Conservation (phyloP, 2,113 vertebrate species). For the Anser cygnoides region DNA sequence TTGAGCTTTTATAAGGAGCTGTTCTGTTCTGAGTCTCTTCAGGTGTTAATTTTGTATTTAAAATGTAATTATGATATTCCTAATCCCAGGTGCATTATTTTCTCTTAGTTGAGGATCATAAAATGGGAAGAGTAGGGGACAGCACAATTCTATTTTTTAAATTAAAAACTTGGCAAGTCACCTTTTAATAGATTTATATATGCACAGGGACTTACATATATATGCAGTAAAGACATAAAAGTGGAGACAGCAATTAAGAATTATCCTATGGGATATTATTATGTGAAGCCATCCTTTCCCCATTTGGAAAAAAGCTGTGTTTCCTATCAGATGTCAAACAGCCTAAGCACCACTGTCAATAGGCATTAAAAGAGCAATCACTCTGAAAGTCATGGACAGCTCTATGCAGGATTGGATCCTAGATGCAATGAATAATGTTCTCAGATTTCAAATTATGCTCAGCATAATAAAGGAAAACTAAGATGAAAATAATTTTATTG, state of each 20-base stretch:
- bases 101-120: neutral
- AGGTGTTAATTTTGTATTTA: conserved; percentile 34
- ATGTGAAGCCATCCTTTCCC: neutral
- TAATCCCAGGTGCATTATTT: conserved; percentile 21
- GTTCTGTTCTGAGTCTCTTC: neutral
- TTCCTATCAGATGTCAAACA: neutral
- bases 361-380: neutral
- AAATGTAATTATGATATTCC: conserved; percentile 38
- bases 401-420: neutral
- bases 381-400: neutral
- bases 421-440: neutral
- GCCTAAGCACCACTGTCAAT: neutral
- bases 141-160: conserved; percentile 5
- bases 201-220: neutral
- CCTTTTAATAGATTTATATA: conserved; percentile 34
- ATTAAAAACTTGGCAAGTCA: conserved; percentile 38
- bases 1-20: neutral
- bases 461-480: neutral
- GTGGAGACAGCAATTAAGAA: conserved; percentile 35
- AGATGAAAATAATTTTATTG: neutral
- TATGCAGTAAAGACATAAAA: conserved; percentile 26
- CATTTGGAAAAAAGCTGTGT: neutral
- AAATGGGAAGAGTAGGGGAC: neutral
- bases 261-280: conserved; percentile 10
- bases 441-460: neutral